phyloP scores from a whole-genome alignment of 1,140 invertebrate genomes.

The Drosophila melanica region DNA sequence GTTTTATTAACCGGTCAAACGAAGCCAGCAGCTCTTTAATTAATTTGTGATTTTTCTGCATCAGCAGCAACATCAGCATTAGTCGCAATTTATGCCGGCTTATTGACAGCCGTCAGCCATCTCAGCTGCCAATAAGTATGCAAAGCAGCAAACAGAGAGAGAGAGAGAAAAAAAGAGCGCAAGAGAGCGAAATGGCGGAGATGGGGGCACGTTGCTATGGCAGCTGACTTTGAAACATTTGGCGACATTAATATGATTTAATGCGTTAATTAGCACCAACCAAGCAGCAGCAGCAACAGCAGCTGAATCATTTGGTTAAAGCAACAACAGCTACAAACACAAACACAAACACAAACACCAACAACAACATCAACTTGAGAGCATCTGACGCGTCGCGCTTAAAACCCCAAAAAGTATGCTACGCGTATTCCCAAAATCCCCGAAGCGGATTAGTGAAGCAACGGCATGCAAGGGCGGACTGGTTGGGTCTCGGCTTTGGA shows the following conservation, averaged over 20 bases:
- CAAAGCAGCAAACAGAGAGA: slow-evolving; percentile 40
- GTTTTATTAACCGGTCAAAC: slow-evolving; percentile 74
- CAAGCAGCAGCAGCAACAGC: slow-evolving; percentile 29
- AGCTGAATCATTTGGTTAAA: slow-evolving; percentile 35
- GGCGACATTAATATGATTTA: slow-evolving; percentile 84
- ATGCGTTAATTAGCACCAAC: slow-evolving; percentile 82
- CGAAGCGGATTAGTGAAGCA: slow-evolving; percentile 79
- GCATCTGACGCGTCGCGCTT: slow-evolving; percentile 59
- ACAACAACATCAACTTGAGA: slow-evolving; percentile 56
- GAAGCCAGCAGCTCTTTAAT: slow-evolving; percentile 66
- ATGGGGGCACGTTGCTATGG: slow-evolving; percentile 1
- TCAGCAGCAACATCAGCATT: slow-evolving; percentile 46
- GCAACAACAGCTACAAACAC: slow-evolving; percentile 13
- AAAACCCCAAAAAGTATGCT: slow-evolving; percentile 75
- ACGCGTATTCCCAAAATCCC: slow-evolving; percentile 83
- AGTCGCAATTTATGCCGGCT: slow-evolving; percentile 65
- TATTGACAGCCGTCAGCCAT: slow-evolving; percentile 57
- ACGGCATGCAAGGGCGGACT: slow-evolving; percentile 27
- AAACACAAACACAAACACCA: slow-evolving; percentile 6
- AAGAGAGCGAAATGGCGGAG: neutral
- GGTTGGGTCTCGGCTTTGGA: slow-evolving; percentile 1
- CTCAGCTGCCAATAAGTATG: slow-evolving; percentile 41
- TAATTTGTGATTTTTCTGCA: slow-evolving; percentile 81
- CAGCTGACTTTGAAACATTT: slow-evolving; percentile 78
- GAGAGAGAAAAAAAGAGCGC: neutral